phyloP scores from a whole-genome alignment of 2,888 invertebrate species.

The Mythimna loreyi region DNA sequence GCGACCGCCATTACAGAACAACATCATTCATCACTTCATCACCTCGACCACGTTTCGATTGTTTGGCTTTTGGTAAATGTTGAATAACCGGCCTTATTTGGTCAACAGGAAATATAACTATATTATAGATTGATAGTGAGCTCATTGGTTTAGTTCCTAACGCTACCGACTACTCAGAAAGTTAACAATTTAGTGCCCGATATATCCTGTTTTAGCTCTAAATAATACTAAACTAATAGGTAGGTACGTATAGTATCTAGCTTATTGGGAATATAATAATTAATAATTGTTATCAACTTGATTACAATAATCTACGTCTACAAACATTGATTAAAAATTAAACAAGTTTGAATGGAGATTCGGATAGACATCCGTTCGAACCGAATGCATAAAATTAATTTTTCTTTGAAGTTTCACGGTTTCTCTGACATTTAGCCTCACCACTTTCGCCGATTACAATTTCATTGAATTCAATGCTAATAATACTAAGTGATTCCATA shows the following conservation, averaged over 20 bases:
- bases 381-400: slow-evolving; percentile 38
- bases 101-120: slow-evolving; percentile 19
- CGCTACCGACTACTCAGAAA: neutral
- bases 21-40: slow-evolving; percentile 72
- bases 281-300: neutral
- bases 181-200: neutral
- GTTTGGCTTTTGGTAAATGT: slow-evolving; percentile 40
- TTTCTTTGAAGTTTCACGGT: slow-evolving; percentile 39
- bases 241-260: neutral
- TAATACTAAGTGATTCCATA: slow-evolving; percentile 39
- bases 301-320: neutral
- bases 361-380: slow-evolving; percentile 31
- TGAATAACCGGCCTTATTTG: slow-evolving; percentile 30
- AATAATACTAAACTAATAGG: neutral
- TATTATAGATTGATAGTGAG: neutral
- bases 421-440: slow-evolving; percentile 57
- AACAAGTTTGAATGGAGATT: neutral
- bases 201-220: neutral
- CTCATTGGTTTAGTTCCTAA: neutral
- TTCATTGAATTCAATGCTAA: slow-evolving; percentile 66
- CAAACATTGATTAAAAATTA: neutral
- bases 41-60: slow-evolving; percentile 54
- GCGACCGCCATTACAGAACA: slow-evolving; percentile 68
- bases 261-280: neutral
- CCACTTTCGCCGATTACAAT: slow-evolving; percentile 67